Base-by-base conservation (phyloP, 2,888 invertebrate genomes). In the Eucera pruinosa region DNA sequence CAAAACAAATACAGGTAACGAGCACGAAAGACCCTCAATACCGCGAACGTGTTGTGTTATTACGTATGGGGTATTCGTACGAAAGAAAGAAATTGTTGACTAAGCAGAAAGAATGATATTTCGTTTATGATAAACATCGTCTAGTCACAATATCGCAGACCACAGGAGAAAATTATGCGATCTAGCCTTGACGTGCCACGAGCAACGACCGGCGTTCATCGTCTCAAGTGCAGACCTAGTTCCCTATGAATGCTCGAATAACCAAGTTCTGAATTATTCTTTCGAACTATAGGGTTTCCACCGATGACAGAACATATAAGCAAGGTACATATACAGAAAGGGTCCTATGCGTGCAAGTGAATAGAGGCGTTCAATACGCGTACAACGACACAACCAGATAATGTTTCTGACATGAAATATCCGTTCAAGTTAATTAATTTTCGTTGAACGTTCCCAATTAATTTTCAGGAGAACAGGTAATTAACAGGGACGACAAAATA, bases 321-420 rank as follows among this genome's bases (percentile, higher is more conserved):
- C 47, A 13, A 25, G 18, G 30, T 43, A n/a, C n/a, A n/a, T n/a
- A n/a, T n/a, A n/a, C n/a, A 50, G 27, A 45, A 52, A 45, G 9
- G 33, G 30, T 25, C 13, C 18, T 15, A 9, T 47, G 55, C 64
- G 47, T 43, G 66, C 47, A n/a, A 61, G 15, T 27, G 6, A 15
- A n/a, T 9, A 33, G 30, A 15, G 23, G n/a, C 45, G 23, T 5
- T 50, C 67, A 72, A 57, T 45, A 45, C 20, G n/a, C 52, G 45
- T 52, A 43, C 41, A 61, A 60, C 55, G 67, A 76, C 72, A 62
- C 50, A 45, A 67, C 67, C 67, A 47, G 66, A 76, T n/a, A 57
- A 72, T 62, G 41, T 39, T 23, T 33, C 39, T n/a, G 39, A 48
- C 36, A 62, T 43, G 20, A 41, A 39, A 39, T 54, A 50, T 48